Evolutionary conservation across 1,140 invertebrate genomes (phyloP), one percentile per base, ranked within the genome.

Genomic region (Polypedilum pembai): DNA sequence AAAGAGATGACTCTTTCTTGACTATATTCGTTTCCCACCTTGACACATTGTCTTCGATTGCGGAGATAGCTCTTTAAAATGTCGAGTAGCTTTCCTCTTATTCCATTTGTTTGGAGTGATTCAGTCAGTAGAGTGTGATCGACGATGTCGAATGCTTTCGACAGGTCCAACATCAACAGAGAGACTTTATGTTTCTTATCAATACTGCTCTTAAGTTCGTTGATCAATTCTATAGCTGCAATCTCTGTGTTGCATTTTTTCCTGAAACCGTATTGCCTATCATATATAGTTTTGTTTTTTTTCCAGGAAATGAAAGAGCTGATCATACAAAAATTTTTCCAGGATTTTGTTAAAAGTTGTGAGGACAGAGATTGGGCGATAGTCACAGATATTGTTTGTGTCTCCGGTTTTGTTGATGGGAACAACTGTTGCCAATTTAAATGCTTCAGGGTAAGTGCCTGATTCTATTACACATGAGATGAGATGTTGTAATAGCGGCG

Each of bases 81-180:
- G 20, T 77, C 74, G 7, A 76, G 69, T 17, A 74, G 69, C 73
- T 73, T 76, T 10, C 77, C 78, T 77, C 77, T 74, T 10, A 80
- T 77, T 4, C 79, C 79, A 40, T 76, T 76, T 7, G 74, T 74
- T 20, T 77, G 77, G 78, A 78, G n/a, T n/a, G n/a, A n/a, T n/a
- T n/a, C n/a, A n/a, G 69, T 65, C 15, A 80, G 40, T n/a, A 69
- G 65, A 21, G 78, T 72, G 41, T 77, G 77, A 75, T 78, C 76
- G 17, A 80, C 77, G 45, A 77, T 76, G 66, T 82, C 79, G 73
- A 81, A 82, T 1, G 80, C 80, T 21, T 79, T 79, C 24, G 74
- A 76, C 41, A 82, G 75, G 72, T 82, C 78, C 0, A 80, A 72
- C 74, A 80, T 79, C 21, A 80, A 72, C 24, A 77, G 20, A 8